phyloP scores from a whole-genome alignment of 2,797 vertebrate species.

The Notolepis coatsorum region DNA sequence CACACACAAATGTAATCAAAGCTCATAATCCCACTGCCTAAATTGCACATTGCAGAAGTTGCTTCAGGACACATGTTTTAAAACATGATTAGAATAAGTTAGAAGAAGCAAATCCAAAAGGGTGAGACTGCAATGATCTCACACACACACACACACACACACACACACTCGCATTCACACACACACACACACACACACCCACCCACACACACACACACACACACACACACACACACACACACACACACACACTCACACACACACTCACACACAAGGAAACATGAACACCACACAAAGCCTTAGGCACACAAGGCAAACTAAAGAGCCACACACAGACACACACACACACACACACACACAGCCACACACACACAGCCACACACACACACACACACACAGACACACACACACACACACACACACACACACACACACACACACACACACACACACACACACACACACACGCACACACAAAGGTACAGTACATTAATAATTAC shows the following conservation, averaged over 20 bases:
- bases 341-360: slow-evolving; percentile 39
- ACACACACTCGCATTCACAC: no score
- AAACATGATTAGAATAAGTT: no score
- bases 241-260: not conserved
- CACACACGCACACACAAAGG: not conserved
- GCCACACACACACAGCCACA: no score
- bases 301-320: slow-evolving; percentile 50
- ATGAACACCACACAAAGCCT: slow-evolving; percentile 45
- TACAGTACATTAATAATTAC: slow-evolving; percentile 24
- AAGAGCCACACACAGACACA: slow-evolving; percentile 3
- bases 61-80: no score
- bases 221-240: no score
- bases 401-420: slow-evolving; percentile 12
- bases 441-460: not conserved
- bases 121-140: no score
- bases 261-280: slow-evolving; percentile 18
- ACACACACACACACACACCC: not conserved
- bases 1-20: slow-evolving; percentile 44
- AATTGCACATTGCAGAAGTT: no score
- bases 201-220: no score
- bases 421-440: slow-evolving; percentile 2
- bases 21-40: no score
- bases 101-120: no score
- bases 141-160: no score
- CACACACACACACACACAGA: not conserved